phyloP scores from a whole-genome alignment of 2,113 vertebrate species.

The Leptosomus discolor region DNA sequence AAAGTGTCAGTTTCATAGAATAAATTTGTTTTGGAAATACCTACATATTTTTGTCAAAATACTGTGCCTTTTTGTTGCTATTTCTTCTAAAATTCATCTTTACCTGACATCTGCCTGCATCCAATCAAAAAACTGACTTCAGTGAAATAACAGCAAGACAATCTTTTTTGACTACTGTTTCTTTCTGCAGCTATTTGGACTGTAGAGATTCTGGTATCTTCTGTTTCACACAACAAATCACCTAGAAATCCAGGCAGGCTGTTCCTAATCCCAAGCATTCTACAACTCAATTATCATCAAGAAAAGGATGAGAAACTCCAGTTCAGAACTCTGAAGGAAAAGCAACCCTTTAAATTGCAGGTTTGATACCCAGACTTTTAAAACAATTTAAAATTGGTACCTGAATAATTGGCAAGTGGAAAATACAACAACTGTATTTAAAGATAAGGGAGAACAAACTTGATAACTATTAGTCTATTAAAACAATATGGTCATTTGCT shows the following conservation, averaged over 20 bases:
- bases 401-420: neutral
- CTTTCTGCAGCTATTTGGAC: neutral
- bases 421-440: neutral
- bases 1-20: neutral
- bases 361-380: neutral
- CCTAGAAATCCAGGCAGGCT: neutral
- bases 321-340: neutral
- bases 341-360: neutral
- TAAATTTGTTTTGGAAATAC: neutral
- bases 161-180: neutral
- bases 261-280: neutral
- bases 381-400: neutral
- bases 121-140: neutral
- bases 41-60: neutral
- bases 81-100: neutral
- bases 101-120: neutral
- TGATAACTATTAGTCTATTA: neutral
- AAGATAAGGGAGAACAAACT: neutral
- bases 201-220: neutral
- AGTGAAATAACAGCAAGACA: neutral
- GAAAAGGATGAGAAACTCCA: neutral
- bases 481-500: neutral
- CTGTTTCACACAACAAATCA: neutral
- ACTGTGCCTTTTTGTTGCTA: neutral
- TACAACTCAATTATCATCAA: neutral